Evolutionary conservation across 1,140 invertebrate genomes (phyloP).

Genomic region (Elymnias hypermnestra): DNA sequence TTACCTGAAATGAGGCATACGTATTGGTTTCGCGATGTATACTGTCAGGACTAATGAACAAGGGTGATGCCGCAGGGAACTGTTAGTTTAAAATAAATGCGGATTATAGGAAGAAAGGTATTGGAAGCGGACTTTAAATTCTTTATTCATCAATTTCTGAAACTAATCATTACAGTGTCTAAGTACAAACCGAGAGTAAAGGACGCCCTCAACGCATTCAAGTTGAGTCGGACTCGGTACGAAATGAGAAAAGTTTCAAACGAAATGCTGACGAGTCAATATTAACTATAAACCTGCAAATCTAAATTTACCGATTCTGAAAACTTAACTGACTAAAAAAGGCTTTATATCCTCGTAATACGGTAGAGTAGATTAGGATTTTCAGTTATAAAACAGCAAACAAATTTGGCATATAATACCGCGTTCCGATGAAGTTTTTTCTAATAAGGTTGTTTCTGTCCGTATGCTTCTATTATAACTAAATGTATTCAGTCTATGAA

Average conservation of each 20-base stretch:
- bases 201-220: constrained; percentile 29
- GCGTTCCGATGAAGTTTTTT: constrained; percentile 59
- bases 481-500: constrained; percentile 14
- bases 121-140: no score
- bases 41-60: no score
- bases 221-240: constrained; percentile 46
- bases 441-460: constrained; percentile 43
- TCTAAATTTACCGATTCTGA: constrained; percentile 13
- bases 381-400: not conserved
- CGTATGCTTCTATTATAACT: constrained; percentile 26
- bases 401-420: constrained; percentile 25
- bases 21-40: no score
- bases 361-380: constrained; percentile 4
- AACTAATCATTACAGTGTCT: constrained; percentile 27
- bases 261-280: constrained; percentile 66
- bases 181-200: constrained; percentile 29
- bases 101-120: no score
- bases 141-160: constrained; percentile 16
- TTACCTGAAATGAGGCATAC: no score
- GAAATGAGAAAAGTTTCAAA: constrained; percentile 66
- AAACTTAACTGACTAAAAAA: constrained; percentile 4
- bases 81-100: no score
- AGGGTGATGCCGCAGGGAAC: no score
- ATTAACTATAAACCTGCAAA: constrained; percentile 53
- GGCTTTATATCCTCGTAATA: constrained; percentile 19